Evolutionary conservation across 2,113 vertebrate genomes (phyloP).

Genomic region (Upupa epops): DNA sequence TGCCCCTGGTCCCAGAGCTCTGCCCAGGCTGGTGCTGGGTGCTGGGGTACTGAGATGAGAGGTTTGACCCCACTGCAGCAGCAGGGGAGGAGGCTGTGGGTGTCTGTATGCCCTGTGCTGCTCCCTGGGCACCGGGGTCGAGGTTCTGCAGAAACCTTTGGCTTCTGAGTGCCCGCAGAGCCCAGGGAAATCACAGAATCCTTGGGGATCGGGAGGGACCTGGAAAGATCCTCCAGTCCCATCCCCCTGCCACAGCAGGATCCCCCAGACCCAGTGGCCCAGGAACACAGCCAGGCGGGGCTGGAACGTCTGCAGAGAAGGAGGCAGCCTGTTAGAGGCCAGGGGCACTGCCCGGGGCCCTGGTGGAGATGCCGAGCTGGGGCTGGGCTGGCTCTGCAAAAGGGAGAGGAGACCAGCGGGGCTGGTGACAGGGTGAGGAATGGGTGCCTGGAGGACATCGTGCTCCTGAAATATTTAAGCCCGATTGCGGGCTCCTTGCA

Average conservation of each 20-base stretch:
- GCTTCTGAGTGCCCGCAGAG: accelerated
- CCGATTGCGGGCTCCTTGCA: too few relatives aligned
- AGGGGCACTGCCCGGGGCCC: neutral
- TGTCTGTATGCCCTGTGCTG: accelerated
- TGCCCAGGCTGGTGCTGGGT: neutral
- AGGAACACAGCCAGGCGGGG: too few relatives aligned
- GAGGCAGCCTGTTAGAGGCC: too few relatives aligned
- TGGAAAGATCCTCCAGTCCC: too few relatives aligned
- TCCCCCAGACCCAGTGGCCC: too few relatives aligned
- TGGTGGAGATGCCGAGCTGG: neutral
- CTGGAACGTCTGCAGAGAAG: too few relatives aligned
- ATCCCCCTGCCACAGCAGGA: too few relatives aligned
- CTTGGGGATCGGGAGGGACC: too few relatives aligned
- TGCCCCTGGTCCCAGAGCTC: neutral
- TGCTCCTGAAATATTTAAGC: neutral
- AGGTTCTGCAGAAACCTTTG: neutral
- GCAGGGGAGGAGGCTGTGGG: accelerated
- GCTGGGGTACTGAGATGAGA: accelerated
- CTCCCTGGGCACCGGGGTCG: accelerated
- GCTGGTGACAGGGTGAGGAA: neutral
- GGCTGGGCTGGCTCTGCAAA: neutral
- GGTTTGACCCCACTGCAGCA: accelerated
- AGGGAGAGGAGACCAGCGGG: accelerated
- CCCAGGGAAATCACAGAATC: neutral
- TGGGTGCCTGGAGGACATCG: neutral